A percentile compares a stretch with the other conserved stretches of the same genome.
phyloP scores from a whole-genome alignment of 2,888 invertebrate genomes.

The Melikaiella ostensackeni region DNA sequence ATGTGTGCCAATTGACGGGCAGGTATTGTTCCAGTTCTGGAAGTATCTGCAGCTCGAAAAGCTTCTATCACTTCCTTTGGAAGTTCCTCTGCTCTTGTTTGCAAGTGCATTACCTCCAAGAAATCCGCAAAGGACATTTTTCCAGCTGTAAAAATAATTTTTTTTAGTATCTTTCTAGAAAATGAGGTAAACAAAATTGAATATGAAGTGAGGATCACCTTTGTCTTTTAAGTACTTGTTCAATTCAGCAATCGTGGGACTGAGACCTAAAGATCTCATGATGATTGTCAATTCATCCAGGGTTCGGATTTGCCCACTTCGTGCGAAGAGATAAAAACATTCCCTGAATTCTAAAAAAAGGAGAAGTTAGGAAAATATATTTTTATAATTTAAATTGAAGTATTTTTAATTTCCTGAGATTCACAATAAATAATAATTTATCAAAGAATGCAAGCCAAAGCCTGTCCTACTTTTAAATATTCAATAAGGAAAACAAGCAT shows the following conservation, averaged over 20 bases:
- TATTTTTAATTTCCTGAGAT: too few species aligned
- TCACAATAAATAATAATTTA: not conserved
- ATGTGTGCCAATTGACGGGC: conserved; percentile 91
- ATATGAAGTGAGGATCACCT: conserved; percentile 68
- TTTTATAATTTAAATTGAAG: not conserved
- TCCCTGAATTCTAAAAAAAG: conserved; percentile 91
- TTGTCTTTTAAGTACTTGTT: conserved; percentile 88
- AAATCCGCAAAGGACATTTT: conserved; percentile 98
- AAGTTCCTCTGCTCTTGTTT: conserved; percentile 89
- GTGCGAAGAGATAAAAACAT: conserved; percentile 96
- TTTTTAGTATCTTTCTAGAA: not conserved
- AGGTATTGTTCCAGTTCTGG: conserved; percentile 86
- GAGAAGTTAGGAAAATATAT: not conserved
- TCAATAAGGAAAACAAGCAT: not conserved
- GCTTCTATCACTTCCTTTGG: conserved; percentile 93
- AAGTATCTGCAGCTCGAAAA: conserved; percentile 90
- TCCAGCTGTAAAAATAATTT: conserved; percentile 80
- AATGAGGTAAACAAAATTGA: not conserved
- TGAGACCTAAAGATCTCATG: conserved; percentile 96
- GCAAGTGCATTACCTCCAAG: conserved; percentile 95
- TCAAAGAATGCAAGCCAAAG: too few species aligned
- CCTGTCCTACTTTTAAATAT: not conserved
- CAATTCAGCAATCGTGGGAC: conserved; percentile 94
- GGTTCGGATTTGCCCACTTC: conserved; percentile 92
- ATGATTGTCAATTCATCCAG: conserved; percentile 94